phyloP scores from a whole-genome alignment of 2,888 invertebrate species.

The Drosophila barbarae region DNA sequence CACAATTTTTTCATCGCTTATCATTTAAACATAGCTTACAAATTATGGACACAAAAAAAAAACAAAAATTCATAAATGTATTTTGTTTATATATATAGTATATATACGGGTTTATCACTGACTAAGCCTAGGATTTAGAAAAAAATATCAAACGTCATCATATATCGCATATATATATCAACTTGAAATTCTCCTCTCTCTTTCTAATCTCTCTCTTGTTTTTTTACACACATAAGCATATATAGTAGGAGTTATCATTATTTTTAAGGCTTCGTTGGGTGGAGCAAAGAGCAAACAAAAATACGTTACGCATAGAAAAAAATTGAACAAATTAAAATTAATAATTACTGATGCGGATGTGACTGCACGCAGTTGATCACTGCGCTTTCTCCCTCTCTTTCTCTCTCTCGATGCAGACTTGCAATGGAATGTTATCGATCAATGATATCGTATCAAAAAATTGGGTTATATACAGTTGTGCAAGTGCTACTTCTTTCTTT shows the following conservation, averaged over 20 bases:
- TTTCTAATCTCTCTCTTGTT: slow-evolving; percentile 32
- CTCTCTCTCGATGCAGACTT: slow-evolving; percentile 27
- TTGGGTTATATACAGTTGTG: slow-evolving; percentile 63
- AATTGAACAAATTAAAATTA: slow-evolving; percentile 68
- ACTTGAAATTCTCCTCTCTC: slow-evolving; percentile 20
- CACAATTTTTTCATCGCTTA: slow-evolving; percentile 32
- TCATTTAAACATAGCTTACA: slow-evolving; percentile 35
- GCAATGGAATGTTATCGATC: slow-evolving; percentile 65
- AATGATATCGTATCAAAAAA: slow-evolving; percentile 41
- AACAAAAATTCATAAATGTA: slow-evolving; percentile 41
- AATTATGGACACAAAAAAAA: slow-evolving; percentile 49
- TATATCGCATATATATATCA: slow-evolving; percentile 51
- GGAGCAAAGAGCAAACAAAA: slow-evolving; percentile 30
- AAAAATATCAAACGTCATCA: slow-evolving; percentile 66
- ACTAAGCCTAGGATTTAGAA: slow-evolving; percentile 56
- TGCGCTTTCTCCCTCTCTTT: slow-evolving; percentile 33
- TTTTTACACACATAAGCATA: slow-evolving; percentile 27
- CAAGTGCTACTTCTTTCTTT: slow-evolving; percentile 21
- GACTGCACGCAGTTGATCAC: slow-evolving; percentile 66
- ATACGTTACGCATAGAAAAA: slow-evolving; percentile 25
- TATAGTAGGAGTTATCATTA: slow-evolving; percentile 26
- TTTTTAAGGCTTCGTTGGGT: slow-evolving; percentile 31
- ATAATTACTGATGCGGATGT: slow-evolving; percentile 77
- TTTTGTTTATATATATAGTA: slow-evolving; percentile 33
- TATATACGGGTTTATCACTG: slow-evolving; percentile 56